Evolutionary conservation across 2,888 invertebrate species (phyloP).

Genomic region (Cataglyphis altisquamis): DNA sequence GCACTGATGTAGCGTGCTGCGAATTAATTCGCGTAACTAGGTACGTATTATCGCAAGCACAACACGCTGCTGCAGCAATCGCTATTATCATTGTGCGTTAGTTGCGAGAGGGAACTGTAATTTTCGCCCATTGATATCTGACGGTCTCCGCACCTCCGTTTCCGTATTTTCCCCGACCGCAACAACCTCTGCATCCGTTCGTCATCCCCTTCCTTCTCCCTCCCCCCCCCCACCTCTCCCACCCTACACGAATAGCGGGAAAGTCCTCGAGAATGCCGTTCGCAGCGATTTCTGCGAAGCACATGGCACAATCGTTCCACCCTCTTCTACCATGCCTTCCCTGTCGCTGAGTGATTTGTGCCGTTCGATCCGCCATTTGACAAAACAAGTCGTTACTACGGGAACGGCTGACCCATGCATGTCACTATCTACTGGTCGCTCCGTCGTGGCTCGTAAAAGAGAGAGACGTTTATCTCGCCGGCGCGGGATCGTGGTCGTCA

Average conservation of each 20-base stretch:
- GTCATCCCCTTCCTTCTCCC: background rate
- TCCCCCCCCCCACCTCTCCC: background rate
- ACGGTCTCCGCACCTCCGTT: slow-evolving; percentile 3
- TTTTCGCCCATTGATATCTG: slow-evolving; percentile 49
- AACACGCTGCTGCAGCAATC: slow-evolving; percentile 15
- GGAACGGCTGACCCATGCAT: slow-evolving; percentile 67
- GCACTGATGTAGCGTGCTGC: background rate
- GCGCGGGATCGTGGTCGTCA: slow-evolving; percentile 69
- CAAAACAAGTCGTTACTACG: slow-evolving; percentile 74
- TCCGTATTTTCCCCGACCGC: slow-evolving; percentile 33
- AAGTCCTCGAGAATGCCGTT: slow-evolving; percentile 51
- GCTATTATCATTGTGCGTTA: slow-evolving; percentile 5
- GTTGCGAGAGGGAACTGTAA: slow-evolving; percentile 11
- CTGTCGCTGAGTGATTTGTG: slow-evolving; percentile 71
- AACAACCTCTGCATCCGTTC: slow-evolving; percentile 11
- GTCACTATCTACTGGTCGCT: slow-evolving; percentile 68
- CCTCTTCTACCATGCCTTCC: background rate
- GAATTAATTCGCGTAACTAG: slow-evolving; percentile 28
- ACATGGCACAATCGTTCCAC: slow-evolving; percentile 45
- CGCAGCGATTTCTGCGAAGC: slow-evolving; percentile 65
- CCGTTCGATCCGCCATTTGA: slow-evolving; percentile 67
- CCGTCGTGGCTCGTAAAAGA: slow-evolving; percentile 69
- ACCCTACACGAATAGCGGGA: background rate
- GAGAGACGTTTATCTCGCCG: slow-evolving; percentile 72
- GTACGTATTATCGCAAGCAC: slow-evolving; percentile 15